Evolutionary conservation across 2,888 invertebrate genomes (phyloP), one percentile per base, ranked within the genome.

Genomic region (Cerastis rubricosa): DNA sequence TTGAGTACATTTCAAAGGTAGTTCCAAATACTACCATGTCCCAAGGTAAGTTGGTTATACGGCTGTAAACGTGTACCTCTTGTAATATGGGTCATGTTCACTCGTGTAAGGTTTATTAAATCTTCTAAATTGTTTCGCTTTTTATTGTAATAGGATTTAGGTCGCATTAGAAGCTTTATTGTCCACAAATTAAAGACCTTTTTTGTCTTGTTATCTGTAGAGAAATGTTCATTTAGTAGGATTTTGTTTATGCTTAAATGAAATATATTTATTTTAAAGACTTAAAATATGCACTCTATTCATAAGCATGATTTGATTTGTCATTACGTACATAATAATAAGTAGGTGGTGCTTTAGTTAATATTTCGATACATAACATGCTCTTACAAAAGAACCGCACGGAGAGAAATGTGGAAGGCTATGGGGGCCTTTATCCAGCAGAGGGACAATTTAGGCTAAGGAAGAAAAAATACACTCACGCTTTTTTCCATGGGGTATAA

Each of bases 31-130:
- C 7, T 0, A 40, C 40, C 40, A 40, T 40, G 12, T 40, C 12
- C 29, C 22, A n/a, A 63, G 22, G 22, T 40, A 40, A 35, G 35
- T 19, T 35, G 61, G 61, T 11, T 4, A 40, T 40, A 40, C 22
- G 22, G 40, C 40, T 22, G 19, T 35, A 59, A 17, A 9, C 17
- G 29, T 29, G 9, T 25, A 7, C n/a, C 17, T n/a, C n/a, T 25
- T 14, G 22, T 65, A 54, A 64, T 25, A 65, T 40, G 54, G 54
- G 65, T 45, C 51, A 8, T 63, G n/a, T 76, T 76, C 43, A 40
- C 76, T 76, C 54, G 22, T 64, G 75, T 54, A 25, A 22, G 6
- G 8, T 12, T 25, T 76, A 64, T 47, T 25, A 64, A 35, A 75
- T 63, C 1, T 19, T 25, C 35, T 54, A 64, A 75, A 57, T 77